Percentiles rank a stretch among this genome's conserved stretches.
Evolutionary conservation across 2,113 vertebrate genomes (phyloP).

Genomic region (Phalacrocorax pelagicus): DNA sequence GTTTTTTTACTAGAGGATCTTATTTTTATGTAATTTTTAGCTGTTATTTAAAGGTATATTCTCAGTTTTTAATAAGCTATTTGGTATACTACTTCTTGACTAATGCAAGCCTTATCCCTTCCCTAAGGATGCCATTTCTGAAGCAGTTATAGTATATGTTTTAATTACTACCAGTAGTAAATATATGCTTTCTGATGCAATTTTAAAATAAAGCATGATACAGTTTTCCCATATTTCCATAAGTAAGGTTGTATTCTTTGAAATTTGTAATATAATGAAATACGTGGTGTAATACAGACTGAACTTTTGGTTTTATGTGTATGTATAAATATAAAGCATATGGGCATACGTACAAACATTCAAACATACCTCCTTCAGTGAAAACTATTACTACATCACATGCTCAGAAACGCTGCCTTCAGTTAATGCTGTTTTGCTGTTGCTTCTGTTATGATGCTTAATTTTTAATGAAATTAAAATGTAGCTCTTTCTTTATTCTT

Average conservation of each 20-base stretch:
- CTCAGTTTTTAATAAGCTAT: constrained; percentile 59
- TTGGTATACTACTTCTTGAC: constrained; percentile 10
- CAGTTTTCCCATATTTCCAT: background rate
- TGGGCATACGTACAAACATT: background rate
- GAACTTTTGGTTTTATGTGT: background rate
- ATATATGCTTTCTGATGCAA: background rate
- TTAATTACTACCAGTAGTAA: background rate
- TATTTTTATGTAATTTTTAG: constrained; percentile 51
- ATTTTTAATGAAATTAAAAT: constrained; percentile 64
- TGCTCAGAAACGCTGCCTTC: background rate
- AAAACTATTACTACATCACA: constrained; percentile 33
- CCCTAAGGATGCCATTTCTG: constrained; percentile 16
- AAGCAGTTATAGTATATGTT: background rate
- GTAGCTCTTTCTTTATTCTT: constrained; percentile 19
- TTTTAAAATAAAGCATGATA: constrained; percentile 1
- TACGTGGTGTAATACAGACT: constrained; percentile 14
- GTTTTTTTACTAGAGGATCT: constrained; percentile 30
- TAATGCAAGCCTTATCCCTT: constrained; percentile 24
- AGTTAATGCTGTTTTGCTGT: constrained; percentile 62
- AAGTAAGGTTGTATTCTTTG: background rate
- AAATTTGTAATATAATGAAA: constrained; percentile 30
- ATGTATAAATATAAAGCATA: background rate
- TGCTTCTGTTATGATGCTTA: constrained; percentile 36
- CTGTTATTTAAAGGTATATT: constrained; percentile 57
- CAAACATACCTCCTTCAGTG: constrained; percentile 33